Evolutionary conservation across 2,888 invertebrate genomes (phyloP), one percentile per base, ranked within the genome.

Genomic region (Calephelis perditalis): DNA sequence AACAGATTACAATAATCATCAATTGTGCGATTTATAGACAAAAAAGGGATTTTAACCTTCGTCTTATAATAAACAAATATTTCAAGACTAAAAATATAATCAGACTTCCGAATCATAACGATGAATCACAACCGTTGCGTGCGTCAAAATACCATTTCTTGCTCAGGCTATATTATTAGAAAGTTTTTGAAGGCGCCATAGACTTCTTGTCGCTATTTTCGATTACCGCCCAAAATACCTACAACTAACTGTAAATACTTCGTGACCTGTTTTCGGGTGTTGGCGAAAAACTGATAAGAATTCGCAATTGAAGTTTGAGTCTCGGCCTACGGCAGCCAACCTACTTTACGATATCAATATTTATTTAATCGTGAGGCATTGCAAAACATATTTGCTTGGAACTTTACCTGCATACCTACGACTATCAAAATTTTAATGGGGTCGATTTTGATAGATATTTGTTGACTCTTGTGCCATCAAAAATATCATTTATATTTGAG

Each of bases 341-440:
- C 89, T 86, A 89, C 78, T 78, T 87, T 77, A 63, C 66, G 75
- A 81, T 89, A 89, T 90, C 88, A 75, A 74, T 82, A 79, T 86
- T 85, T 84, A 77, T 78, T 81, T 84, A 81, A 86, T 82, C 77
- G 75, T 71, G 70, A 74, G 68, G 70, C 73, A 70, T 76, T 84
- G 80, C 84, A 79, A 85, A 85, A 84, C 65, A 64, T 79, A 74
- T 77, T 74, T 70, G 70, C 69, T 66, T 63, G 68, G 60, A 69
- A 63, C 63, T 35, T 52, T 67, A 67, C 60, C 65, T 67, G 62
- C 65, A 59, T 60, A 59, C 15, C 15, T 44, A 46, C 43, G 52
- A 45, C 60, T 56, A 61, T 57, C 46, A 54, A 56, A 43, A 52
- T 35, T 35, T 52, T 46, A 57, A 62, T 57, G 59, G 56, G 57